Percentiles rank a stretch among this genome's conserved stretches.
These are phyloP conservation scores for Corythornis madagascariensis DNA, from an alignment of 2,113 vertebrate genomes.

Conservation along the genomic window DNA sequence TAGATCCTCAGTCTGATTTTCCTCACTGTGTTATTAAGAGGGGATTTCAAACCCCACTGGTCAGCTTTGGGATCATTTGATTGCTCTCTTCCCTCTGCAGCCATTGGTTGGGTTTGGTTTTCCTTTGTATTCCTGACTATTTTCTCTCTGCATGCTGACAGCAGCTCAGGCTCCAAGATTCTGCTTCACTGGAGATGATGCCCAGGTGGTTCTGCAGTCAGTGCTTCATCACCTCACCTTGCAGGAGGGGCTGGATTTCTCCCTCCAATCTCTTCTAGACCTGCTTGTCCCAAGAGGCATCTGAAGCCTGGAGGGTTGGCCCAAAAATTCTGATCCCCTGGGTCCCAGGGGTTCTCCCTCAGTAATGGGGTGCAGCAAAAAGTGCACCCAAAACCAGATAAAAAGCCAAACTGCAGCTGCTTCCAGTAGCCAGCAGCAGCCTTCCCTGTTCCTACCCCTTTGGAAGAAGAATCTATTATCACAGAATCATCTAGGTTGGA, in stretches of 20 bases:
- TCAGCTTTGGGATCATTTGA: background rate
- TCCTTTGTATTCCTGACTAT: background rate
- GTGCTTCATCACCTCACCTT: background rate
- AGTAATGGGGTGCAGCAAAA: background rate
- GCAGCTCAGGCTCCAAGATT: background rate
- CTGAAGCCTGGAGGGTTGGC: background rate
- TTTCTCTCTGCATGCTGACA: background rate
- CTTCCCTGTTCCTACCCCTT: background rate
- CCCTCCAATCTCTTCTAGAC: background rate
- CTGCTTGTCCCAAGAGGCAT: background rate
- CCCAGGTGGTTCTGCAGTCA: background rate
- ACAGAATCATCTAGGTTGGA: no score
- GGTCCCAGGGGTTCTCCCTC: background rate
- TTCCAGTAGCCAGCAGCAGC: background rate
- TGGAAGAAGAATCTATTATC: background rate
- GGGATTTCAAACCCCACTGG: slow-evolving; percentile 29
- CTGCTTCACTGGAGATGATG: background rate
- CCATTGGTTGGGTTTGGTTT: background rate
- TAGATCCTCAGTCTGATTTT: background rate
- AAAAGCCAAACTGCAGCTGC: background rate
- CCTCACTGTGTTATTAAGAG: slow-evolving; percentile 10
- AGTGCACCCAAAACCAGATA: background rate
- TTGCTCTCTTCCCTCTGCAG: background rate
- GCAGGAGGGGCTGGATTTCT: background rate
- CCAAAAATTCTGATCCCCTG: background rate